phyloP scores from a whole-genome alignment of 2,888 invertebrate species.

The Lepidocyrtinus sp. region DNA sequence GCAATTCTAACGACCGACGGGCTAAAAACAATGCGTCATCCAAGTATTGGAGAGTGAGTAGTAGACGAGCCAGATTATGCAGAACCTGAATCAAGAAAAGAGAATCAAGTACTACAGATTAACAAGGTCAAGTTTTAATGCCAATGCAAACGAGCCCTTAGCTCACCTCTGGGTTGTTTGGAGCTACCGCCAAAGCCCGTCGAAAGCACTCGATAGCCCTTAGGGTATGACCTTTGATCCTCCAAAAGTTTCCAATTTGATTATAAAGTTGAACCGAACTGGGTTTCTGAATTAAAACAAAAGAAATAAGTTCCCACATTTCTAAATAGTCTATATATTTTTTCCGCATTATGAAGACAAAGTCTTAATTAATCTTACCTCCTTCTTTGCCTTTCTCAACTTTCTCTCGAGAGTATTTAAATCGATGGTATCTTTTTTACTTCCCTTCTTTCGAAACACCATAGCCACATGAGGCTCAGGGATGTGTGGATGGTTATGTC shows the following conservation, averaged over 20 bases:
- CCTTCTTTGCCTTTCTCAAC: conserved; percentile 84
- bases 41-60: conserved; percentile 88
- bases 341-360: neutral
- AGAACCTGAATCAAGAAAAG: conserved; percentile 76
- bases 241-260: conserved; percentile 93
- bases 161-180: conserved; percentile 85
- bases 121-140: neutral
- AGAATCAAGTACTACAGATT: too few species aligned
- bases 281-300: conserved; percentile 77
- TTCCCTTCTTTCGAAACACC: conserved; percentile 80
- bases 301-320: conserved; percentile 56
- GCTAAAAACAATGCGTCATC: conserved; percentile 93
- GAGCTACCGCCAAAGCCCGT: conserved; percentile 86
- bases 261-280: conserved; percentile 89
- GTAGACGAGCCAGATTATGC: conserved; percentile 86
- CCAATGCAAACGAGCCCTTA: neutral
- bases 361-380: conserved; percentile 73
- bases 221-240: conserved; percentile 87
- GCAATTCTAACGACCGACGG: conserved; percentile 82
- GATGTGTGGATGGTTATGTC: conserved; percentile 85
- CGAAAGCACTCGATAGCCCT: conserved; percentile 92
- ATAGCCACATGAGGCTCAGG: conserved; percentile 88
- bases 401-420: conserved; percentile 82
- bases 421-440: conserved; percentile 80
- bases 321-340: conserved; percentile 13